Evolutionary conservation across 1,140 invertebrate genomes (phyloP).

Genomic region (Drosophila rufa): DNA sequence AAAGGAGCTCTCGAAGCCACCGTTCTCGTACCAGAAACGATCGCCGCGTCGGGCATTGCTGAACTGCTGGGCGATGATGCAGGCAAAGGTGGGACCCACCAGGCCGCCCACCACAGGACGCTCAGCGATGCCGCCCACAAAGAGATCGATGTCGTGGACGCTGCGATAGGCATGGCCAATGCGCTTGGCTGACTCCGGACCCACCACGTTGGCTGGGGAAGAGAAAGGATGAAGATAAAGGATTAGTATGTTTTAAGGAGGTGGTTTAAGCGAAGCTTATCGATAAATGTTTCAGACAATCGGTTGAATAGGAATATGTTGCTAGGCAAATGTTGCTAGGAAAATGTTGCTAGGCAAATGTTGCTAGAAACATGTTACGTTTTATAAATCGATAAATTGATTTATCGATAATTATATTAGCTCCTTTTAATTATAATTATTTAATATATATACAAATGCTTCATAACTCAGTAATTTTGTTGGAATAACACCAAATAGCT

Average conservation of each 20-base stretch:
- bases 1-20: conserved; percentile 90
- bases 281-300: too few relatives aligned
- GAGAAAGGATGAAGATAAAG: not conserved
- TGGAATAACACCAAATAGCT: not conserved
- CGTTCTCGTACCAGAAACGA: conserved; percentile 96
- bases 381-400: too few relatives aligned
- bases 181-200: conserved; percentile 88
- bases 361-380: too few relatives aligned
- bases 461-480: too few relatives aligned
- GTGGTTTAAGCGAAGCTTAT: too few relatives aligned
- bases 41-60: conserved; percentile 94
- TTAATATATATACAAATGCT: too few relatives aligned
- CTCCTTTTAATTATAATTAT: too few relatives aligned
- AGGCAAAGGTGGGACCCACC: conserved; percentile 97
- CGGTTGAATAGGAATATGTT: too few relatives aligned
- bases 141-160: conserved; percentile 96
- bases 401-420: too few relatives aligned
- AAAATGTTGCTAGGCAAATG: too few relatives aligned
- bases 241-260: too few relatives aligned
- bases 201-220: conserved; percentile 88
- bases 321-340: too few relatives aligned
- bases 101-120: conserved; percentile 92
- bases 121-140: conserved; percentile 94
- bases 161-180: conserved; percentile 89
- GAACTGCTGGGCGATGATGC: conserved; percentile 97